Evolutionary conservation across 92 coral and sea anemone genomes (phyloP), one percentile per base, ranked within the genome.

Genomic region (Heteractis magnifica): DNA sequence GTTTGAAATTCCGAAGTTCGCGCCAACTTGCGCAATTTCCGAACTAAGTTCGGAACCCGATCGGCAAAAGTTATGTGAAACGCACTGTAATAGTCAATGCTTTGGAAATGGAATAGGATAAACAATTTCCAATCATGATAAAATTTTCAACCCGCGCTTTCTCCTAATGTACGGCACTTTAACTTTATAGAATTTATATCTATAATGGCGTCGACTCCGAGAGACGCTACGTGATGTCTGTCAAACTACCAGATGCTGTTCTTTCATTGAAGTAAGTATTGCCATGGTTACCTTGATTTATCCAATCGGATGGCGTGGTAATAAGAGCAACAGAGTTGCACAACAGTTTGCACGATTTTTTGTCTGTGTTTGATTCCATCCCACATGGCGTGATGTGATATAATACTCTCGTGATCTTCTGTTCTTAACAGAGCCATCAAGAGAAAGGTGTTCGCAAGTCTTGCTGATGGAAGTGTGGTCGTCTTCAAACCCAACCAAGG

Each of bases 211-310:
- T 86, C 52, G 94, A 91, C 79, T 84, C 97, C 10, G 97, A 91
- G 78, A 90, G 99, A 79, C 90, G 95, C 50, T 94, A 94, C 72
- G 93, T 92, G 59, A 96, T 96, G 98, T 94, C 97, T 56, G 94
- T 96, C 75, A 94, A 91, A 64, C 91, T 94, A 20, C 97, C 98
- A 6, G 99, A 96, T 56, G 86, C 99, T 9, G 97, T 93, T 10
- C 88, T 92, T 11, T 91, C 86, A 8, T 86, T 96, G 82, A 96
- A 87, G 99, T 96, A 85, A 91, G 94, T 64, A 44, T 48, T 53
- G 16, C 72, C 11, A 71, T 26, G 71, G 72, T 26, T 50, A n/a
- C 65, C 65, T 20, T 49, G 10, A 58, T 11, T 12, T 58, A 58
- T 11, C 16, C n/a, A 12, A 58, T 58, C 5, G 1, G 6, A 58